Evolutionary conservation across 1,140 invertebrate species (phyloP), one percentile per base, ranked within the genome.

Genomic region (Drosophila pseudoobscura): DNA sequence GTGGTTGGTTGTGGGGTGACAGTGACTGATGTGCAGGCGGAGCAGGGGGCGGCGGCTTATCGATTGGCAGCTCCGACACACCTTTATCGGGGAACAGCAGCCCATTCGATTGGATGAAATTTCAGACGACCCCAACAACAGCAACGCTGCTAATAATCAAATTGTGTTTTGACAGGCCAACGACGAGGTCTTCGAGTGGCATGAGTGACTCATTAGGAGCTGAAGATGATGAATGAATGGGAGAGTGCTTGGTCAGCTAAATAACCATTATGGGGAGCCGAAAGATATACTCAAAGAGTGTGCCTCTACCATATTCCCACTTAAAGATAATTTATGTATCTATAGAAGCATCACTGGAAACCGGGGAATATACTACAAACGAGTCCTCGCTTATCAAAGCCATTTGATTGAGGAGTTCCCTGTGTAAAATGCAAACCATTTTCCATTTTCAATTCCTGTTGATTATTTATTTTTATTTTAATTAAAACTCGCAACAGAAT

Each of bases 11-110:
- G 72, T 17, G 63, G 59, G 57, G 54, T 89, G 89, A 90, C 89
- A 90, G 78, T 90, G 89, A 90, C 89, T 90, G 89, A 90, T 90
- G 89, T 90, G 83, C 69, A 50, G 66, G 66, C 52, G 55, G 68
- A 52, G 53, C 66, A 68, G 74, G 72, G 66, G 43, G 69, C 71
- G 64, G 60, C 80, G 60, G 60, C 88, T 90, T 90, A 90, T 90
- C 87, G 87, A 90, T 90, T 90, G 87, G 88, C 59, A 80, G 74
- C 29, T 74, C 64, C 66, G 84, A 83, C 79, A 90, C 88, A 90
- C 83, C 77, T 89, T 89, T 89, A 87, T 87, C 83, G 71, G 56
- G 53, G 46, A 78, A 50, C 73, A 63, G 52, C 78, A 69, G 75
- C 75, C 63, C 78, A 83, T 55, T 69, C 55, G 82, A 84, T 84